Evolutionary conservation across 2,113 vertebrate species (phyloP).

Genomic region (Gulo gulo): DNA sequence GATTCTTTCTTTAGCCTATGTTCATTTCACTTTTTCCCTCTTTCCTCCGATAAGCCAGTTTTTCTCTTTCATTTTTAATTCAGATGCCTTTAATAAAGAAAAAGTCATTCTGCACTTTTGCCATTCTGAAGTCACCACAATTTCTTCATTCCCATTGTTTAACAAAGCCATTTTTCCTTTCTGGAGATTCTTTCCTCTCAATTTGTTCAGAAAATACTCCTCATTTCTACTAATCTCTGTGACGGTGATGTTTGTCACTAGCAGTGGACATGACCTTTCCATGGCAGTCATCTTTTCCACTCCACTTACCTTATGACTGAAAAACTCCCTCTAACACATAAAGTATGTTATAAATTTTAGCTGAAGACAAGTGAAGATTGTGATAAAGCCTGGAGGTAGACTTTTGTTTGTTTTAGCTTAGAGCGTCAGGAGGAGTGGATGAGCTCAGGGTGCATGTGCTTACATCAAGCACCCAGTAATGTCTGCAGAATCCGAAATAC

Average conservation of each 20-base stretch:
- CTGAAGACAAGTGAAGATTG: neutral
- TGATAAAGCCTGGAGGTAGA: neutral
- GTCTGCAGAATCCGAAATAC: neutral
- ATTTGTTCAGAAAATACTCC: neutral
- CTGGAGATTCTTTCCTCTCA: neutral
- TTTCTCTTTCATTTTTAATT: neutral
- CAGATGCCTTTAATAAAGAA: neutral
- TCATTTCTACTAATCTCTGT: no score
- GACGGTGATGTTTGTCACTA: fast-evolving
- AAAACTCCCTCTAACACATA: neutral
- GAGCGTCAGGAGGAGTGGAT: neutral
- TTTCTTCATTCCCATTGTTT: neutral
- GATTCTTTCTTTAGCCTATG: neutral
- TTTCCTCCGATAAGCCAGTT: neutral
- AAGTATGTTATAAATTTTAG: neutral
- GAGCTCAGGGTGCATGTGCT: neutral
- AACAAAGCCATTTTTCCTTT: neutral
- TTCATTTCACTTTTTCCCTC: neutral
- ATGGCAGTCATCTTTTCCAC: neutral
- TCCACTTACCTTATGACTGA: neutral
- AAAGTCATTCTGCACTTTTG: neutral
- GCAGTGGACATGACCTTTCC: neutral
- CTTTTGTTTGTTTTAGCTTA: neutral
- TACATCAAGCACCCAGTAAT: neutral
- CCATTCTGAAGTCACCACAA: neutral